Evolutionary conservation across 2,113 vertebrate species (phyloP).

Genomic region (Climacteris rufus): DNA sequence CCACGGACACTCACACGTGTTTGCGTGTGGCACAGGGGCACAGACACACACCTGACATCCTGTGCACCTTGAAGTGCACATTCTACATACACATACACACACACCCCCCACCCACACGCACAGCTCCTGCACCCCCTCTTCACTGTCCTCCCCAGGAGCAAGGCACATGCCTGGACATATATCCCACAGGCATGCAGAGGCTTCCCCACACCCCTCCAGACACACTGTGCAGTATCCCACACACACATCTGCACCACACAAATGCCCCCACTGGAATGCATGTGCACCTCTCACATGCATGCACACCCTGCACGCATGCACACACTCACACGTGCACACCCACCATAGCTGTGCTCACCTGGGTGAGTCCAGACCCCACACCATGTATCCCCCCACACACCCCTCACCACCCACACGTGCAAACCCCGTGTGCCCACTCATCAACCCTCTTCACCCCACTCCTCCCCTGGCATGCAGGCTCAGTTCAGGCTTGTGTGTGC

Average conservation of each 20-base stretch:
- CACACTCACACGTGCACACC: neutral
- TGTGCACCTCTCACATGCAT: accelerated
- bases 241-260: neutral
- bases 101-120: accelerated
- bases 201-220: neutral
- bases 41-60: neutral
- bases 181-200: neutral
- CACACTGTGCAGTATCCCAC: accelerated
- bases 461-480: accelerated
- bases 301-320: neutral
- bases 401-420: neutral
- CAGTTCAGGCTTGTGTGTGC: accelerated
- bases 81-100: neutral
- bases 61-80: neutral
- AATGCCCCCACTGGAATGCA: neutral
- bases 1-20: accelerated
- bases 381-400: neutral
- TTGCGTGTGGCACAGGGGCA: accelerated
- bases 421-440: neutral
- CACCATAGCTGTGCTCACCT: accelerated
- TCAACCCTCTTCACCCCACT: neutral
- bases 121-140: neutral
- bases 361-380: neutral
- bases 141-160: accelerated
- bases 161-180: neutral